Base-by-base conservation (phyloP, 2,113 vertebrate species). In the Solea senegalensis region DNA sequence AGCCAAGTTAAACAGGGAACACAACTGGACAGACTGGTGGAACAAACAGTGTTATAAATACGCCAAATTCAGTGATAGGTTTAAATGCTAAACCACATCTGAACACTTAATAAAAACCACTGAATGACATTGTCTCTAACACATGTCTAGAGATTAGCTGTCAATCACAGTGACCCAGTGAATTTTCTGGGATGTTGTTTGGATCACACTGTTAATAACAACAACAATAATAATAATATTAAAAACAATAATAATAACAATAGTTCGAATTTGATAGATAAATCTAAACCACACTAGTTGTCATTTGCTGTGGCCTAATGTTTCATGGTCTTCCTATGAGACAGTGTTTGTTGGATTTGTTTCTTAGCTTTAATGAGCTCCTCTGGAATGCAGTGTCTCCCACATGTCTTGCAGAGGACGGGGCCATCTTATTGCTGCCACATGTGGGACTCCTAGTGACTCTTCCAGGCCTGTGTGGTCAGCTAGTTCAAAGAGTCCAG, bases 401-500 rank as follows among this genome's bases (percentile, higher is more conserved):
- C 93, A 94, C 92, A 92, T 92, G 92, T 93, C 91, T 92, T 77
- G 52, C 7, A 34, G 81, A 89, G 86, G 89, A 89, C 85, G 87
- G 85, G 82, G 84, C 88, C 82, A 74, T 88, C 87, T 94, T 94
- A 94, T 94, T 94, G 88, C 88, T 93, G 91, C 93, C 93, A 94
- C 92, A 94, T 93, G 93, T 93, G 88, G 74, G 81, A 80, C 81
- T 89, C 74, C 65, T 72, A 86, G 89, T 90, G 82, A 88, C 90
- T 93, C 90, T 90, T 91, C 87, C 91, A 90, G 92, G 88, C 90
- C 72, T 90, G 89, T 92, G 92, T 93, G 93, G 93, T 94, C 93
- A 93, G 85, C 84, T 84, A 87, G 92, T 94, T 94, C 93, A 94
- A 94, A 94, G 93, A 82, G 78, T 71, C 78, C 74, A 56, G 73